These are phyloP conservation scores for Pherbina coryleti DNA, from an alignment of 2,888 invertebrate species.

Conservation along the genomic window DNA sequence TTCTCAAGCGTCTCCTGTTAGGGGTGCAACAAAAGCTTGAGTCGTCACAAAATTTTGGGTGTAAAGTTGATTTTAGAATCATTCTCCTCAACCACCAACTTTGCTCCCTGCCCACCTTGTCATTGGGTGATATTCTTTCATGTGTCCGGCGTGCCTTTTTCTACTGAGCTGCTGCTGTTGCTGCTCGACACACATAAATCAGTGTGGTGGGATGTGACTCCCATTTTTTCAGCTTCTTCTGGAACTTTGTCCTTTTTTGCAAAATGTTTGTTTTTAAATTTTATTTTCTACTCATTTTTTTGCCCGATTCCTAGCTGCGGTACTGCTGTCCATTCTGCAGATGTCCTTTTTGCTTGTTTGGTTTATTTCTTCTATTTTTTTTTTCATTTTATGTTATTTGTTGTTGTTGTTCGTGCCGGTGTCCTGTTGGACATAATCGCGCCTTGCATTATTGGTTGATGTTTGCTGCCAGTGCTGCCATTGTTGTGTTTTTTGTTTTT, in stretches of 20 bases:
- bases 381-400: background rate
- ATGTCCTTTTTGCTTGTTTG: slow-evolving; percentile 50
- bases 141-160: background rate
- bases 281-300: slow-evolving; percentile 48
- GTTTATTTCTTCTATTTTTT: slow-evolving; percentile 31
- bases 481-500: slow-evolving; percentile 26
- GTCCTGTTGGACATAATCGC: slow-evolving; percentile 65
- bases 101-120: background rate
- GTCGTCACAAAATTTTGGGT: slow-evolving; percentile 39
- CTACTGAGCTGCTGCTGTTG: background rate
- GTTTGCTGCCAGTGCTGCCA: slow-evolving; percentile 57
- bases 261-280: slow-evolving; percentile 20
- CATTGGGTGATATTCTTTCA: background rate
- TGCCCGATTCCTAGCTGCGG: slow-evolving; percentile 28
- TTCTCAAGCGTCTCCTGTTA: background rate
- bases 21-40: background rate
- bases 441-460: slow-evolving; percentile 68
- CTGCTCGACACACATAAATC: slow-evolving; percentile 28
- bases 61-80: slow-evolving; percentile 39
- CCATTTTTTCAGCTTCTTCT: slow-evolving; percentile 50
- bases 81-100: background rate
- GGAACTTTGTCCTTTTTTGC: slow-evolving; percentile 19
- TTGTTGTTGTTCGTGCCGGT: slow-evolving; percentile 19
- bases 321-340: slow-evolving; percentile 42
- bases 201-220: slow-evolving; percentile 45